Percentiles rank a stretch among this genome's conserved stretches.
These are phyloP conservation scores for Tupaia tana DNA, from an alignment of 2,113 vertebrate species.

Conservation along the genomic window DNA sequence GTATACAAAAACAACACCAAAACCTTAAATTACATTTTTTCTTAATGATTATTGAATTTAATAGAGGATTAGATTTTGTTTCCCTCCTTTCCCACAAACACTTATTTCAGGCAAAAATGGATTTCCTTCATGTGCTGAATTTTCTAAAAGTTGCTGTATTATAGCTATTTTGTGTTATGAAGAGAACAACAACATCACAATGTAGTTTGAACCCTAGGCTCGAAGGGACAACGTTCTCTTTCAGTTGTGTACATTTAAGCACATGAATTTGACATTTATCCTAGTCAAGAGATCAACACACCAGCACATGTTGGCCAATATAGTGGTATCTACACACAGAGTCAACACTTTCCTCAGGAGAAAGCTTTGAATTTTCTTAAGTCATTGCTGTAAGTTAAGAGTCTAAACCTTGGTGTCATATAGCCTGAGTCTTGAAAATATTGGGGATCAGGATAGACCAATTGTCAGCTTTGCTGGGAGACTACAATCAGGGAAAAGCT, in stretches of 20 bases:
- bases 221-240: neutral
- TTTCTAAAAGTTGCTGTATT: neutral
- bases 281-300: constrained; percentile 31
- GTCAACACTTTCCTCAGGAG: constrained; percentile 41
- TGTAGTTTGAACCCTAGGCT: neutral
- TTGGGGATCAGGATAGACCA: constrained; percentile 20
- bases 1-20: neutral
- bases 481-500: neutral
- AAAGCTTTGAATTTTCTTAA: constrained; percentile 42
- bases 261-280: constrained; percentile 31
- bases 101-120: neutral
- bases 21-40: neutral
- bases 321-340: neutral
- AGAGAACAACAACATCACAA: neutral
- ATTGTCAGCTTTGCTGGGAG: neutral
- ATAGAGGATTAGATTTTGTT: neutral
- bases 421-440: constrained; percentile 7
- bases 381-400: neutral
- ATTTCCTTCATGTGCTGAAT: constrained; percentile 21
- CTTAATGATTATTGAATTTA: constrained; percentile 1
- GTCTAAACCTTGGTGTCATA: neutral
- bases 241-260: neutral
- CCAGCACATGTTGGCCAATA: neutral
- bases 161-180: neutral
- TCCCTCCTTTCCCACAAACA: neutral